These are phyloP conservation scores for Atrichornis clamosus DNA, from an alignment of 2,113 vertebrate species.

Conservation along the genomic window DNA sequence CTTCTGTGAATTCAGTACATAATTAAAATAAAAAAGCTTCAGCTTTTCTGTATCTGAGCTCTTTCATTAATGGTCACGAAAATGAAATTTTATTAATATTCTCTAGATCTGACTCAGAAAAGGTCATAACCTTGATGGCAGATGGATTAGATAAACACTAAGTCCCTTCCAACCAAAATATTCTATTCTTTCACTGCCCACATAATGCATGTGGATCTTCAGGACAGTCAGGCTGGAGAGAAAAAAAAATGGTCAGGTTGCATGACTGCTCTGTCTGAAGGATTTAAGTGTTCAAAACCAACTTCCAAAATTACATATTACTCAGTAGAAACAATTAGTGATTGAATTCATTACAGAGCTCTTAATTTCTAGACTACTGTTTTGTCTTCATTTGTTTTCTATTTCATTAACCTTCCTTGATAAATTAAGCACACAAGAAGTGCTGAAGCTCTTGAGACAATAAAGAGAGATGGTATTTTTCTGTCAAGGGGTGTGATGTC, in stretches of 20 bases:
- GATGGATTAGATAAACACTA: neutral
- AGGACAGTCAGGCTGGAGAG: neutral
- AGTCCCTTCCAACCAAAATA: neutral
- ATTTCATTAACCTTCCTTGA: neutral
- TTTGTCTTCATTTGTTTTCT: neutral
- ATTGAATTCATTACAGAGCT: neutral
- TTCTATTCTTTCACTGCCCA: neutral
- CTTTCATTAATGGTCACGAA: neutral
- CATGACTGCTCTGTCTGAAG: neutral
- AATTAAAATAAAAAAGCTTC: neutral
- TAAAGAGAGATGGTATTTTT: neutral
- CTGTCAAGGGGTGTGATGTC: neutral
- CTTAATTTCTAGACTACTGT: neutral
- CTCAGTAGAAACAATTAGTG: neutral
- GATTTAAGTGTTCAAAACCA: neutral
- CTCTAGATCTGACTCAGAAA: neutral
- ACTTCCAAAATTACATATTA: neutral
- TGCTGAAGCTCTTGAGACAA: neutral
- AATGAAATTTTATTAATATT: neutral
- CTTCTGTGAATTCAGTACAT: neutral
- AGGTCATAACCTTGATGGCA: neutral
- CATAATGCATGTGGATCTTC: neutral
- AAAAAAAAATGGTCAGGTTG: neutral
- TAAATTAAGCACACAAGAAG: neutral
- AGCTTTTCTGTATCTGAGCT: neutral